Evolutionary conservation across 2,113 vertebrate genomes (phyloP), one percentile per base, ranked within the genome.

Genomic region (Periophthalmodon schlosseri): DNA sequence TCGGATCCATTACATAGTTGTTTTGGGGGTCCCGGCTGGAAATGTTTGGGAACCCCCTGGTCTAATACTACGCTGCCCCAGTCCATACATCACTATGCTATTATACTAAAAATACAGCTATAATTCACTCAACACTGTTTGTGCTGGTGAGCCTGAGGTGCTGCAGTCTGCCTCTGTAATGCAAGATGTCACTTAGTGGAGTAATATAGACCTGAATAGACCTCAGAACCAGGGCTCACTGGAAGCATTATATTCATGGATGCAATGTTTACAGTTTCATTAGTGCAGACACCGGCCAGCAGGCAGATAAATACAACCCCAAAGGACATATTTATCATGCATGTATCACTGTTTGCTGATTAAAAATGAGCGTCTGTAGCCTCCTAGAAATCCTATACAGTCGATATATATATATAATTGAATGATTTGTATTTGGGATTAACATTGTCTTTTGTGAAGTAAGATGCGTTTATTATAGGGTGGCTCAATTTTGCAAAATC

Each of bases 121-220:
- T 60, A 15, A 60, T 14, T 58, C 57, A 24, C 23, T 60, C 23
- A 28, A 14, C 10, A 14, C 57, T 85, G 77, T 73, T 74, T 86
- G 80, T 16, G 14, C 81, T 71, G 47, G 44, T 33, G 47, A 50
- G 72, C 85, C 50, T 72, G 71, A 83, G 76, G 57, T 5, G 76
- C 28, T 46, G 70, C 18, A 72, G 64, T 52, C 16, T 52, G 68
- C 58, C 69, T 72, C 16, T 56, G 70, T 72, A 74, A 34, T 65
- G 52, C 52, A 16, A 63, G 69, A 67, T 61, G 70, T 75, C 72
- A 58, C 58, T 34, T 23, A 63, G 56, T 13, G 33, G n/a, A 70
- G 60, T 5, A 16, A 20, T 12, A 60, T 39, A 61, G 28, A 28
- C 28, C 28, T 28, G 28, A 28, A 2, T 1, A 28, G 28, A 28